These are phyloP conservation scores for Gambusia yucatana DNA, from an alignment of 2,797 vertebrate species.

Conservation along the genomic window DNA sequence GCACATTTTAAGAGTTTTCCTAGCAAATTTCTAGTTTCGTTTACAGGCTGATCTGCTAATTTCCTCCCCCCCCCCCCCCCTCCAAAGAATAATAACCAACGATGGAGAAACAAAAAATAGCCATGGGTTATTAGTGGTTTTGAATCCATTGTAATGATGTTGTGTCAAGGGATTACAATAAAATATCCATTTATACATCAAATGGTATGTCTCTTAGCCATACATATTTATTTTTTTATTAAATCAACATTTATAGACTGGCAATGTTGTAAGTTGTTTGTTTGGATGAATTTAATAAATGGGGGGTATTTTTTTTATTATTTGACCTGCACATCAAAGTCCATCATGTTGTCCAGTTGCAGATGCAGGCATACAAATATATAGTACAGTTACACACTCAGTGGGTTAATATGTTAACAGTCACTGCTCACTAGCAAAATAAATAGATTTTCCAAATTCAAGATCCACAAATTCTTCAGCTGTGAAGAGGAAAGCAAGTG, in stretches of 20 bases:
- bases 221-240: not conserved
- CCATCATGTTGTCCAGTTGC: not conserved
- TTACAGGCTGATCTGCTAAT: not conserved
- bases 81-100: not conserved
- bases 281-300: not conserved
- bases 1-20: not conserved
- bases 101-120: not conserved
- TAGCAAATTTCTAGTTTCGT: not conserved
- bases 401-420: not conserved
- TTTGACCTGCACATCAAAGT: not conserved
- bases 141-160: not conserved
- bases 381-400: not conserved
- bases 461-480: conserved; percentile 26
- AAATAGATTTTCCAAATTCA: conserved; percentile 28
- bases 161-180: not conserved
- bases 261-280: not conserved
- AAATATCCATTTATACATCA: not conserved
- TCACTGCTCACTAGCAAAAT: conserved; percentile 9
- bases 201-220: not conserved
- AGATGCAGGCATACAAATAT: not conserved
- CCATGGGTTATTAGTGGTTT: not conserved
- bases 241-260: not conserved
- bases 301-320: not conserved
- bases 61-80: not conserved
- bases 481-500: conserved; percentile 17